Conservation (phyloP, 2,888 invertebrate species). For the Pristionchus entomophagus region DNA sequence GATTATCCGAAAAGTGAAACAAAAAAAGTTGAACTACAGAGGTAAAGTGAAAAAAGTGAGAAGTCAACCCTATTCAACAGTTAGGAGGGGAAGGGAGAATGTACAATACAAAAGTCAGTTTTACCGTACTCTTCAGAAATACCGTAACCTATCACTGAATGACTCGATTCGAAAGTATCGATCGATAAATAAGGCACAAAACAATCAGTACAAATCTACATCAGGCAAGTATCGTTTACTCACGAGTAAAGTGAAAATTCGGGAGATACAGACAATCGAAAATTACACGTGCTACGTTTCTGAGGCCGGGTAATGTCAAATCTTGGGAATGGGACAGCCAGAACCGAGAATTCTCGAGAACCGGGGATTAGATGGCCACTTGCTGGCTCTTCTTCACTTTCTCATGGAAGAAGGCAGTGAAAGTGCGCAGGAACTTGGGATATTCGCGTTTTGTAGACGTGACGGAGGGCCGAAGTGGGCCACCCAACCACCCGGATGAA, state of each 20-base stretch:
- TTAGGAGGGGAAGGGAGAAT: not conserved
- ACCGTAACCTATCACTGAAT: constrained; percentile 2
- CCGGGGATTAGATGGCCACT: constrained; percentile 80
- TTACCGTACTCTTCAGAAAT: constrained; percentile 15
- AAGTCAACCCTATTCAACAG: not conserved
- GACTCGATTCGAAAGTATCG: not conserved
- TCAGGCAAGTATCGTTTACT: not conserved
- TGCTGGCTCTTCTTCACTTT: constrained; percentile 90
- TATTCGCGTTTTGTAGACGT: constrained; percentile 99
- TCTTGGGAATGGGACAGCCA: not conserved
- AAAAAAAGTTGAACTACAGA: not conserved
- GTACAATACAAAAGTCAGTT: constrained; percentile 1
- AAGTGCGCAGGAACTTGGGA: constrained; percentile 97
- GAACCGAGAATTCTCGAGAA: not conserved
- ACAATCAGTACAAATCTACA: not conserved
- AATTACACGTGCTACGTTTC: too few relatives aligned
- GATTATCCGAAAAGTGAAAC: not conserved
- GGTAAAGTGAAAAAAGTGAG: constrained; percentile 1
- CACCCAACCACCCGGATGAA: constrained; percentile 99
- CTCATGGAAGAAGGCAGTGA: constrained; percentile 94
- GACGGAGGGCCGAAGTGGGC: constrained; percentile 95
- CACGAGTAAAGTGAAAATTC: constrained; percentile 19
- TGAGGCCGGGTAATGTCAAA: not conserved
- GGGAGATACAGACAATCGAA: too few relatives aligned
- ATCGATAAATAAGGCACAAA: constrained; percentile 32